Base-by-base conservation (phyloP, 2,113 vertebrate species). In the Nothoprocta pentlandii region DNA sequence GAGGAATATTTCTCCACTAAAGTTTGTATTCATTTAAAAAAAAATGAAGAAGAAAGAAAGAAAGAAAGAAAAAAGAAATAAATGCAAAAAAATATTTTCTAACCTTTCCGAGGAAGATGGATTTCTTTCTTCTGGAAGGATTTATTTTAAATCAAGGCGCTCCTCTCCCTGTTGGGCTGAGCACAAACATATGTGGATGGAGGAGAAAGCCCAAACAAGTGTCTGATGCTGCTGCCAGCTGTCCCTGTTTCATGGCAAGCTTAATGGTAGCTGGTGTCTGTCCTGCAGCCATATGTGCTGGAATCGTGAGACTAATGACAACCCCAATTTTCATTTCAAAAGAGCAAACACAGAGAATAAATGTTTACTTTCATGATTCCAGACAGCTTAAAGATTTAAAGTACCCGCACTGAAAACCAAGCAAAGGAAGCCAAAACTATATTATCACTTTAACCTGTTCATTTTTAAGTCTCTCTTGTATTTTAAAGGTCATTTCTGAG, bases 21-120 rank as follows among this genome's bases (percentile, higher is more conserved):
- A 94, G 82, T 97, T 96, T 96, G 95, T 95, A 93, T 97, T 97
- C 94, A 93, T 96, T 26, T 63, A 81, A 94, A 94, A 89, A 67
- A 46, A 13, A 44, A 42, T 26, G 12, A 12, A 25, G 42, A 41
- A 16, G 54, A 85, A 67, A 92, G 62, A 90, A 87, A 89, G 58
- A 97, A 98, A 51, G 12, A 64, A 42, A 16, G 61, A 86, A 63
- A 92, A 63, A 89, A 89, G 54, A 98, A 98, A 98, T 97, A 97
- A 97, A 98, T 93, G 86, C 77, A 76, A 93, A 59, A 95, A 49
- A 49, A 49, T 97, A 87, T 98, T 98, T 98, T 98, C 95, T 98
- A 98, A 96, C 92, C 92, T 87, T 91, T 96, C 90, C 86, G 59
- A 95, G 85, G 86, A 87, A 93, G 77, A 91, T 88, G 89, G 91